Conservation (phyloP, 2,113 vertebrate species). For the Ameiurus melas region DNA sequence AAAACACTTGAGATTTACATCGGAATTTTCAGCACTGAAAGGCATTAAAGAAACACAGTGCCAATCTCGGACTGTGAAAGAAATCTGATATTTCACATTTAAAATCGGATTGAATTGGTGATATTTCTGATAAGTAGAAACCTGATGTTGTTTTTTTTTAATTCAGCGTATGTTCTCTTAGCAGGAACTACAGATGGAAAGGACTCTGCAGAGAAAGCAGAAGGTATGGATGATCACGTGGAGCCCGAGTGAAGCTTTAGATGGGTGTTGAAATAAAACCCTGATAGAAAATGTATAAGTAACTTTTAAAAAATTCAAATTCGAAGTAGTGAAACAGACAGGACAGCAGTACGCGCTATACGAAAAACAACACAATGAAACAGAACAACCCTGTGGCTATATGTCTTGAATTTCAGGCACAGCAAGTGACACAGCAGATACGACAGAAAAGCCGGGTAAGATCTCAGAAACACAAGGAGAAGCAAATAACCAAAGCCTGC, state of each 20-base stretch:
- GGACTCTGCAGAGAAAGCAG: constrained; percentile 46
- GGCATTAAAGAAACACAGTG: neutral
- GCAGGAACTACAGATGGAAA: constrained; percentile 45
- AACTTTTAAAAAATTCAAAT: neutral
- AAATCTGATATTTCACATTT: neutral
- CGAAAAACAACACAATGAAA: neutral
- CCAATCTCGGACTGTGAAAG: neutral
- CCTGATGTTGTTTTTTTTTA: neutral
- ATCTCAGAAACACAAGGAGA: neutral
- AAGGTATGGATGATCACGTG: constrained; percentile 15
- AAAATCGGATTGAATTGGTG: too few species aligned
- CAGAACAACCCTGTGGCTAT: neutral
- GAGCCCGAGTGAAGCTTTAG: neutral
- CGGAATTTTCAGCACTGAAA: neutral
- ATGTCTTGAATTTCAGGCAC: neutral
- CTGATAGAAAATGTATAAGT: neutral
- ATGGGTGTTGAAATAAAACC: neutral
- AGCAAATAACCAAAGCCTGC: neutral
- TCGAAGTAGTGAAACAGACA: neutral
- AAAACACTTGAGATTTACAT: neutral
- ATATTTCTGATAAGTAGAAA: neutral
- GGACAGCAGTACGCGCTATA: neutral
- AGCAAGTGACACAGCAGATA: constrained; percentile 11
- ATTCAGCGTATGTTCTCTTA: neutral
- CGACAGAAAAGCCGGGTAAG: constrained; percentile 42